Percentiles rank a stretch among this genome's conserved stretches.
These are phyloP conservation scores for Hydrolagus affinis DNA, from an alignment of 2,113 vertebrate genomes.

Conservation along the genomic window DNA sequence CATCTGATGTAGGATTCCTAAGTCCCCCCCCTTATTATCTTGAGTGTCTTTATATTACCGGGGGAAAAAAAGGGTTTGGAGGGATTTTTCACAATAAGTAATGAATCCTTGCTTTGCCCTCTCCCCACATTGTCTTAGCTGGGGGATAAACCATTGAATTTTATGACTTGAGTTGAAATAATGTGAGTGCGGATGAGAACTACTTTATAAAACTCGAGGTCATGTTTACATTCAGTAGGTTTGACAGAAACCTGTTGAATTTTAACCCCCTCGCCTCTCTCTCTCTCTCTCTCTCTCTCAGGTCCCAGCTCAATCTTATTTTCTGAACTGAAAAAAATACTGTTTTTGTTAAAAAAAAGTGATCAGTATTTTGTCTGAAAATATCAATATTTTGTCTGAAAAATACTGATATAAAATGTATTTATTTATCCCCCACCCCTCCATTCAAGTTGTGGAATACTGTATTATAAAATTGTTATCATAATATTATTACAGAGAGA, in stretches of 20 bases:
- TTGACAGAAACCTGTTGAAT: constrained; percentile 47
- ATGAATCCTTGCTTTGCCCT: constrained; percentile 53
- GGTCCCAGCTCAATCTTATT: too few species aligned
- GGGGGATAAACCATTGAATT: constrained; percentile 48
- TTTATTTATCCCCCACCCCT: too few species aligned
- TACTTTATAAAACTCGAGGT: constrained; percentile 40
- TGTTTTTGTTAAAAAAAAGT: too few species aligned
- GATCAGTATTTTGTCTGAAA: too few species aligned
- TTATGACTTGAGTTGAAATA: constrained; percentile 46
- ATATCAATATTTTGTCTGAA: too few species aligned
- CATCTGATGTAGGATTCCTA: constrained; percentile 63
- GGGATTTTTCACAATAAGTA: constrained; percentile 82
- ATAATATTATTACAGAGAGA: too few species aligned
- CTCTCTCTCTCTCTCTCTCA: too few species aligned
- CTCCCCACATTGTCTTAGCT: constrained; percentile 59
- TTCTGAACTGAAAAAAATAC: too few species aligned
- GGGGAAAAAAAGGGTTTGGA: constrained; percentile 69
- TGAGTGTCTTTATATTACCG: constrained; percentile 64
- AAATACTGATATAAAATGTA: too few species aligned
- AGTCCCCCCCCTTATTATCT: constrained; percentile 58
- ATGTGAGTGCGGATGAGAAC: constrained; percentile 37
- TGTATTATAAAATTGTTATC: too few species aligned
- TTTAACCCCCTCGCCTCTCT: constrained; percentile 41
- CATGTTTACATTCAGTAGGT: constrained; percentile 46
- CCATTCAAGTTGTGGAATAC: too few species aligned